Percentiles rank a stretch among this genome's conserved stretches.
Conservation (phyloP, 2,113 vertebrate species). For the Scomber colias region DNA sequence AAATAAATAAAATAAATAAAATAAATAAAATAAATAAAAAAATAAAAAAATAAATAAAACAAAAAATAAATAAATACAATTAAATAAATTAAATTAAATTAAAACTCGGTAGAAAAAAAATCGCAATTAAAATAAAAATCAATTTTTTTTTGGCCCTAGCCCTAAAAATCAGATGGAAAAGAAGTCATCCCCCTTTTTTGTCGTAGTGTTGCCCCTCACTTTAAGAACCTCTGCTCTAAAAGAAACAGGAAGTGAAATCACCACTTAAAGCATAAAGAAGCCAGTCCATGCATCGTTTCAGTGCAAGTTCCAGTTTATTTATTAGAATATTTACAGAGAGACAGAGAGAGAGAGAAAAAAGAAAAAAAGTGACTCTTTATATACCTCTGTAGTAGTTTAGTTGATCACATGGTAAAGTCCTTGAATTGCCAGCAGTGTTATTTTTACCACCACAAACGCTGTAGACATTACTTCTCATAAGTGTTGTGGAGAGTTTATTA, state of each 20-base stretch:
- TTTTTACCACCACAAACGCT: conserved; percentile 53
- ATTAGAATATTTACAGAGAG: conserved; percentile 84
- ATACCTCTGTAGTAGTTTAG: conserved; percentile 27
- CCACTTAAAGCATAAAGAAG: conserved; percentile 1
- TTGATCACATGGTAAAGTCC: conserved; percentile 37
- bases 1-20: too few relatives aligned
- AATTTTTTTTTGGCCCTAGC: too few relatives aligned
- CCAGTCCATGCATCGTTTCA: conserved; percentile 29
- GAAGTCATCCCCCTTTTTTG: too few relatives aligned
- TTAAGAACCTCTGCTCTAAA: too few relatives aligned
- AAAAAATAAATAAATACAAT: too few relatives aligned
- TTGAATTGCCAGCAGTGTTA: conserved; percentile 57
- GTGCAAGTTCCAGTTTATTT: conserved; percentile 85
- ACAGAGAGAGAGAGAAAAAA: conserved; percentile 56
- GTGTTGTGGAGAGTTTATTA: conserved; percentile 62
- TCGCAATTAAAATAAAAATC: too few relatives aligned
- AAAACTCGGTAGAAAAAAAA: too few relatives aligned
- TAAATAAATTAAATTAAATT: too few relatives aligned
- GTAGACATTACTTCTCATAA: conserved; percentile 61
- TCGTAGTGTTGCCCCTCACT: too few relatives aligned
- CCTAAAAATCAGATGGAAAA: too few relatives aligned
- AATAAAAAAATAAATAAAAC: too few relatives aligned
- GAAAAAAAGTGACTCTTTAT: conserved; percentile 55
- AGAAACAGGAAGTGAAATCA: background rate
- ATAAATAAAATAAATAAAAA: too few relatives aligned